phyloP scores from a whole-genome alignment of 2,888 invertebrate genomes.

The Agrotis segetum region DNA sequence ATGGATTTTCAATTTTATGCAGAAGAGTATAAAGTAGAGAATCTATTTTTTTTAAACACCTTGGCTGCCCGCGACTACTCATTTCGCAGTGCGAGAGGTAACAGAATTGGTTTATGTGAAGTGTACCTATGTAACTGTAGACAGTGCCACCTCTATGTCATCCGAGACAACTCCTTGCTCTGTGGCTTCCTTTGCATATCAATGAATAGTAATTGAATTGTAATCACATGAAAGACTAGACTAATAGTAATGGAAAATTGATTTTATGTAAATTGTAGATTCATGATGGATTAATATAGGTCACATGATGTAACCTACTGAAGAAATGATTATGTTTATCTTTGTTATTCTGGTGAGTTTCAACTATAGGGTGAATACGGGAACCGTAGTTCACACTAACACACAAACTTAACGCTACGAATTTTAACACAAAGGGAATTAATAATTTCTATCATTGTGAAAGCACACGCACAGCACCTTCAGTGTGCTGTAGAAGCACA shows the following conservation, averaged over 20 bases:
- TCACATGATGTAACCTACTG: neutral
- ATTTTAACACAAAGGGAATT: too few species aligned
- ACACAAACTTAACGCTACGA: neutral
- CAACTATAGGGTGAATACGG: neutral
- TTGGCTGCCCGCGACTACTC: too few species aligned
- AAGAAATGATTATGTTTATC: neutral
- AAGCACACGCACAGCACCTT: too few species aligned
- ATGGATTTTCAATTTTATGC: too few species aligned
- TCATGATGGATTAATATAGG: neutral
- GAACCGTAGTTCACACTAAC: neutral
- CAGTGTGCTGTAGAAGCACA: too few species aligned
- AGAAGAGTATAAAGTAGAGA: too few species aligned
- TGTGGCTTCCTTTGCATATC: neutral
- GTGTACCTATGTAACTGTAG: neutral
- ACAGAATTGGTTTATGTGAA: neutral
- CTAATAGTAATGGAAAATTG: slow-evolving; percentile 23
- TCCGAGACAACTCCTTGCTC: neutral
- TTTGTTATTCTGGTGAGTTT: neutral
- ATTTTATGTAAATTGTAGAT: slow-evolving; percentile 37
- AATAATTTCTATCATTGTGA: too few species aligned
- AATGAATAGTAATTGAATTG: slow-evolving; percentile 28
- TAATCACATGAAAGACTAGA: neutral
- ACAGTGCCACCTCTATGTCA: neutral
- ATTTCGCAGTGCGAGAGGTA: neutral
- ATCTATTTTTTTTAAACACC: too few species aligned